Base-by-base conservation (phyloP, 2,888 invertebrate genomes). In the Synanthedon formicaeformis region DNA sequence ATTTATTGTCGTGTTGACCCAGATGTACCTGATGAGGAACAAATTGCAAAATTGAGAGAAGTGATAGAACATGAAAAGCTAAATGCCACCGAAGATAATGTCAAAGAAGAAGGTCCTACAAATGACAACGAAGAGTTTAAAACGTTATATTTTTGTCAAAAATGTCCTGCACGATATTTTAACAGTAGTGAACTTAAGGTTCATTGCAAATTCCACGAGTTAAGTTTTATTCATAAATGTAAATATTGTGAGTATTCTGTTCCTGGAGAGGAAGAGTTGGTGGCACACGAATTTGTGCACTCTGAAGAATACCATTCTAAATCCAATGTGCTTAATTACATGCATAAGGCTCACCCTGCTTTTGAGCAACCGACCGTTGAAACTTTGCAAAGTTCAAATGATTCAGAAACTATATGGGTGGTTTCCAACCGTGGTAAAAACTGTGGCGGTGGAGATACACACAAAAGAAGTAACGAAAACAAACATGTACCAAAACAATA, bases 161-260 rank as follows among this genome's bases (percentile, higher is more conserved):
- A 92, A 62, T 96, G 96, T 73, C 96, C 96, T 1, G 94, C 96
- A 0, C 90, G 96, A 69, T 96, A 92, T 79, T 90, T 95, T 57
- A 91, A 91, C 60, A 92, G 92, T 58, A 90, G 90, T 64, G 96
- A 96, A 73, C 83, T 94, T 53, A 88, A 89, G 54, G 91, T 91
- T 56, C 96, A 96, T 67, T 81, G 91, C 57, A 89, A 91, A 59
- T 92, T 92, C 68, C 94, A 95, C 70, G 89, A 90, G 53, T 82
- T 89, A 34, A 78, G 89, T 51, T 81, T 91, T 57, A 83, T 90
- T 10, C 91, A 91, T 65, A 90, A 91, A 57, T 96, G 96, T 66
- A 90, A 91, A 56, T 90, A 89, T 69, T 96, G 96, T 68, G 91
- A 93, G 51, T 96, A 93, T 76, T 92, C 93, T 0, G 92, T 93